Percentiles rank a stretch among this genome's conserved stretches.
phyloP scores from a whole-genome alignment of 2,113 vertebrate genomes.

The Podarcis cretensis region DNA sequence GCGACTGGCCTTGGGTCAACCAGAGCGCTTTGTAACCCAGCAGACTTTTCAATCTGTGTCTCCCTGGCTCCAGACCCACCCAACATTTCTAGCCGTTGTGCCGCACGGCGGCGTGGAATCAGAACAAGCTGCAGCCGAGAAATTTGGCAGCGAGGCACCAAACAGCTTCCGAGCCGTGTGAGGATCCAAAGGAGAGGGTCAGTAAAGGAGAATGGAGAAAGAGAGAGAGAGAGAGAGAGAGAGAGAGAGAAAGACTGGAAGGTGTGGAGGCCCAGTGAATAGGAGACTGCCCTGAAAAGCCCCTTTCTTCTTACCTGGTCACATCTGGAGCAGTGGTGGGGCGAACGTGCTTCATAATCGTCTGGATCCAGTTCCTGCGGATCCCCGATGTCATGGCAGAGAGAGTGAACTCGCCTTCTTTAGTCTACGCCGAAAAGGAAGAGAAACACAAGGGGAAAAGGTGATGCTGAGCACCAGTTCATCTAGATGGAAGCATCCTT shows the following conservation, averaged over 20 bases:
- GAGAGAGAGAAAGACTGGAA: too few species aligned
- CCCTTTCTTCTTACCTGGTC: conserved; percentile 83
- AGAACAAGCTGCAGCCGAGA: neutral
- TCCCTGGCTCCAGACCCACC: neutral
- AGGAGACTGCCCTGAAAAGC: neutral
- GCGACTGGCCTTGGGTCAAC: too few species aligned
- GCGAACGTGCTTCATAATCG: conserved; percentile 94
- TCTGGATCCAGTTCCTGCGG: conserved; percentile 98
- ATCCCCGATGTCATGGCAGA: conserved; percentile 98
- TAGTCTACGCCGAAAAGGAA: conserved; percentile 77
- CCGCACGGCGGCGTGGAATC: neutral
- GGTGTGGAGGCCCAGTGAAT: too few species aligned
- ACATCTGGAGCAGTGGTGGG: conserved; percentile 91
- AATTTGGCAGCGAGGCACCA: neutral
- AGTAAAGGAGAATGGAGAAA: conserved; percentile 1
- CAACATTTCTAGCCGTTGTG: neutral
- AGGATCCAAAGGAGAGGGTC: conserved; percentile 64
- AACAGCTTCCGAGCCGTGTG: neutral
- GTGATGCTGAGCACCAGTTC: neutral
- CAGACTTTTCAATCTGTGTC: neutral
- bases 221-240: too few species aligned
- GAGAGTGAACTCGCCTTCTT: conserved; percentile 90
- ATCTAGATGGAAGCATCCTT: rapidly evolving
- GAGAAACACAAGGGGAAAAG: neutral
- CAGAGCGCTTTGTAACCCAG: neutral